A percentile compares a stretch with the other conserved stretches of the same genome.
Conservation (phyloP, 1,140 invertebrate genomes). For the Bombus superbus region DNA sequence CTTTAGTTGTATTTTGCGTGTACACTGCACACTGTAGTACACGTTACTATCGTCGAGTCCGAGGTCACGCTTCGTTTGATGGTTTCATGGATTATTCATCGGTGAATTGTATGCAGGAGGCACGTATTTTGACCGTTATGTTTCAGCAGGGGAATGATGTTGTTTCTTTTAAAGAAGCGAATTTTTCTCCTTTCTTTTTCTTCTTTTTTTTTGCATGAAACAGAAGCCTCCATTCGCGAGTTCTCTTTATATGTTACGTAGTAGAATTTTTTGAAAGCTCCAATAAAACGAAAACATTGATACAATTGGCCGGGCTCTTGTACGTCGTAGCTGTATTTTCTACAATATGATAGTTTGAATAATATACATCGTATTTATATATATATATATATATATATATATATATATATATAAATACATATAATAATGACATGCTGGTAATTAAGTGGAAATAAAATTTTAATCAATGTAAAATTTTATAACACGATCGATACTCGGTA, state of each 20-base stretch:
- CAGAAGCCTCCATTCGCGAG: too few relatives aligned
- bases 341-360: too few relatives aligned
- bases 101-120: slow-evolving; percentile 12
- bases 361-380: too few relatives aligned
- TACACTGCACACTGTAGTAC: neutral
- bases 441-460: too few relatives aligned
- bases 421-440: too few relatives aligned
- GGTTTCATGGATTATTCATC: slow-evolving; percentile 19
- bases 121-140: slow-evolving; percentile 18
- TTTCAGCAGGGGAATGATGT: neutral
- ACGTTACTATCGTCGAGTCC: neutral
- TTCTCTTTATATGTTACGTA: neutral
- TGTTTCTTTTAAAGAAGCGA: neutral
- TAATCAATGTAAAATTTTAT: neutral
- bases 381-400: too few relatives aligned
- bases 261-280: neutral
- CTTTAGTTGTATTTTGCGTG: neutral
- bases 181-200: neutral
- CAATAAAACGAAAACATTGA: neutral
- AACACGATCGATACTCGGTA: too few relatives aligned
- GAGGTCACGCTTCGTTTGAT: slow-evolving; percentile 17
- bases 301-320: neutral
- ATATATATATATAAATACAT: too few relatives aligned
- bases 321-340: too few relatives aligned
- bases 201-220: neutral